Conservation (phyloP, 2,888 invertebrate genomes). For the Coelinius sp. region DNA sequence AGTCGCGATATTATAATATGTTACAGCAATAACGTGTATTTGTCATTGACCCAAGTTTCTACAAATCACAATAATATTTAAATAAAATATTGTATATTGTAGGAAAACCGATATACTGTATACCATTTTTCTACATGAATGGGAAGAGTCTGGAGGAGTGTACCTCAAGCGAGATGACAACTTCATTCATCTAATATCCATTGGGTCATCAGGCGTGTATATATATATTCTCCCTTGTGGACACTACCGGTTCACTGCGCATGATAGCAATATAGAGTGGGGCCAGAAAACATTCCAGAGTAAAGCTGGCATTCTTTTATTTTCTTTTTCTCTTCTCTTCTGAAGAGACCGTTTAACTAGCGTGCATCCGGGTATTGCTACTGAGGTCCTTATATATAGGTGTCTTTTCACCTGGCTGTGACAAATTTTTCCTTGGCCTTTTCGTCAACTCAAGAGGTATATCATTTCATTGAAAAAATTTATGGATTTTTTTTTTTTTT, state of each 20-base stretch:
- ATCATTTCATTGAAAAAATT: no score
- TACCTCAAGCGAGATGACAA: conserved; percentile 47
- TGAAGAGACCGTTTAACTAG: conserved; percentile 36
- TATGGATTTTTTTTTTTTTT: no score
- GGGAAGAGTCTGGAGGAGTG: neutral
- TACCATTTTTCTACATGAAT: neutral
- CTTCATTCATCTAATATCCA: conserved; percentile 51
- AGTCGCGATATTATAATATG: conserved; percentile 55
- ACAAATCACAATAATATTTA: no score
- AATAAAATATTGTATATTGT: no score
- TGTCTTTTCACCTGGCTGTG: conserved; percentile 63
- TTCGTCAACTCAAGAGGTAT: neutral
- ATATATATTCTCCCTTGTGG: conserved; percentile 26
- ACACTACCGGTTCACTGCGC: conserved; percentile 13
- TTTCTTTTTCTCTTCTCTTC: conserved; percentile 22
- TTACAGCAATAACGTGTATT: no score
- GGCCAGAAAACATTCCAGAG: conserved; percentile 9
- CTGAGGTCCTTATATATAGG: conserved; percentile 29
- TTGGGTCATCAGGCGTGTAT: conserved; percentile 26
- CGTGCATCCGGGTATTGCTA: conserved; percentile 59
- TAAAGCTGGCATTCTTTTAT: conserved; percentile 30
- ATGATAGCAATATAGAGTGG: conserved; percentile 15
- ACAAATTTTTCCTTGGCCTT: conserved; percentile 56
- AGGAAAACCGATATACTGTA: neutral
- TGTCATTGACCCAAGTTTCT: no score